Conservation (phyloP, 2,113 vertebrate species). For the Poeciliopsis turrubarensis region DNA sequence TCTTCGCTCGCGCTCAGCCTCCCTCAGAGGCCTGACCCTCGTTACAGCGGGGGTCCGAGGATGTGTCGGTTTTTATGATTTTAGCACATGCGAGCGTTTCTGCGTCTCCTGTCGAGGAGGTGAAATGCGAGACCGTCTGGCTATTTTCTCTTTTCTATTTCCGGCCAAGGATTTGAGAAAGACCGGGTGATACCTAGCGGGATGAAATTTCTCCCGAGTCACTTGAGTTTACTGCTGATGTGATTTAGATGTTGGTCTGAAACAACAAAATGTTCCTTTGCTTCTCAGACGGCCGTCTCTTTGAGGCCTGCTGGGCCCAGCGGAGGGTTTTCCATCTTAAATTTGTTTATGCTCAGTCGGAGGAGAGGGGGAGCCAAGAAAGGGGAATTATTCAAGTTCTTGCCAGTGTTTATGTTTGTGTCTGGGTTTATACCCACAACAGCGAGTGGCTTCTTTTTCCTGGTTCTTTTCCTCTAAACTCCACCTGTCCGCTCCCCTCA, state of each 20-base stretch:
- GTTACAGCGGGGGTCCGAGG: neutral
- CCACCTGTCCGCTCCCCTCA: slow-evolving; percentile 26
- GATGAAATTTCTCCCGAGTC: slow-evolving; percentile 39
- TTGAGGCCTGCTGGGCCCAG: slow-evolving; percentile 43
- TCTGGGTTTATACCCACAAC: slow-evolving; percentile 73
- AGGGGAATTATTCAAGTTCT: slow-evolving; percentile 68
- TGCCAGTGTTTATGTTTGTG: slow-evolving; percentile 78
- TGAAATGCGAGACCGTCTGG: slow-evolving; percentile 30
- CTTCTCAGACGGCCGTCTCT: slow-evolving; percentile 34
- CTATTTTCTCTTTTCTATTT: slow-evolving; percentile 48
- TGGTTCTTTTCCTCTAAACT: slow-evolving; percentile 10
- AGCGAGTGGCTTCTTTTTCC: slow-evolving; percentile 51
- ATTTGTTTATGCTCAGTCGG: slow-evolving; percentile 66
- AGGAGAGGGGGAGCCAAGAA: slow-evolving; percentile 42
- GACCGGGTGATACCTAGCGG: slow-evolving; percentile 28
- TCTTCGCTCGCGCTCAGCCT: neutral
- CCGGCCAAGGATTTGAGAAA: slow-evolving; percentile 32
- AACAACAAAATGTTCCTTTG: slow-evolving; percentile 43
- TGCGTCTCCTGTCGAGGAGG: slow-evolving; percentile 2
- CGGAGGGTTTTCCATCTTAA: slow-evolving; percentile 65
- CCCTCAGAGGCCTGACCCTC: neutral
- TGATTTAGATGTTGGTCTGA: slow-evolving; percentile 40
- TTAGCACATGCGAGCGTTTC: slow-evolving; percentile 1
- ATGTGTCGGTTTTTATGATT: neutral
- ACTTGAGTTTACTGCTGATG: slow-evolving; percentile 41